Conservation (phyloP, 64 coral and sea anemone species). For the Porites australiensis region DNA sequence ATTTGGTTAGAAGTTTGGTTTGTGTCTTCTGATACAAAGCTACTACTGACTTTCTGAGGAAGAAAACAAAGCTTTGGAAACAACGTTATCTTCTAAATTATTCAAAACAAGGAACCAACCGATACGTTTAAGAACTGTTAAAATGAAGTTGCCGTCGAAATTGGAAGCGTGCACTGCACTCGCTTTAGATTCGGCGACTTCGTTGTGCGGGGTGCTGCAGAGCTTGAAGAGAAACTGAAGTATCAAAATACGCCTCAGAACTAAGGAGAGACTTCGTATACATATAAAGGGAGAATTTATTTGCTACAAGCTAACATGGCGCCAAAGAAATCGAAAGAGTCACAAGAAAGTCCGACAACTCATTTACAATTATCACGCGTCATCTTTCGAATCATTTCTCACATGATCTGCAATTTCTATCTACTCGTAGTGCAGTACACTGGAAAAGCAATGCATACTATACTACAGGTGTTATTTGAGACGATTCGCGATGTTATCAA, state of each 20-base stretch:
- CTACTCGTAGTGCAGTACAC: background rate
- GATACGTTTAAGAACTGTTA: too few species aligned
- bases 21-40: too few species aligned
- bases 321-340: background rate
- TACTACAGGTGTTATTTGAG: background rate
- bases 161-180: too few species aligned
- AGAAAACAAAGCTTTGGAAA: too few species aligned
- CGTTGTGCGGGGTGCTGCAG: background rate
- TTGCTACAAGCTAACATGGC: background rate
- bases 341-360: too few species aligned
- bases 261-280: background rate
- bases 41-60: too few species aligned
- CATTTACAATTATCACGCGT: background rate
- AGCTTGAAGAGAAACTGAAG: background rate
- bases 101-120: too few species aligned
- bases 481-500: background rate
- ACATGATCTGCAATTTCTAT: conserved; percentile 3
- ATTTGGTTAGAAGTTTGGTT: too few species aligned
- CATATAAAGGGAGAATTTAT: too few species aligned
- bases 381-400: background rate
- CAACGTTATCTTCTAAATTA: too few species aligned
- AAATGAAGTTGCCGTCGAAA: too few species aligned
- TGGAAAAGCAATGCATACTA: background rate
- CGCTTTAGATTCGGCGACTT: too few species aligned
- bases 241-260: background rate